These are phyloP conservation scores for Porphyrio hochstetteri DNA, from an alignment of 2,113 vertebrate species.

Conservation along the genomic window DNA sequence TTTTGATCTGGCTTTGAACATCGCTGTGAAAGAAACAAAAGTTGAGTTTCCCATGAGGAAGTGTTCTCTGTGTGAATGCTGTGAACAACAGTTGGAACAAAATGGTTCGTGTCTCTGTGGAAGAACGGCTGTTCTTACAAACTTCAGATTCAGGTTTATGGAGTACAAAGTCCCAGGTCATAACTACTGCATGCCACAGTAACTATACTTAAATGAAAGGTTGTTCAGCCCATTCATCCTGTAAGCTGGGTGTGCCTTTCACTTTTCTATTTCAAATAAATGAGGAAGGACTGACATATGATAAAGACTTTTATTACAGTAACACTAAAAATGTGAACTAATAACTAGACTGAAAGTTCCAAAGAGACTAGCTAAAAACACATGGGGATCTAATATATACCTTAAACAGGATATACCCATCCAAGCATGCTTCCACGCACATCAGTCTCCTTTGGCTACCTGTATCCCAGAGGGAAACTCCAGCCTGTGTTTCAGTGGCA, in stretches of 20 bases:
- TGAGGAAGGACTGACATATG: background rate
- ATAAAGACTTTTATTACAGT: background rate
- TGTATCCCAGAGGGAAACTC: background rate
- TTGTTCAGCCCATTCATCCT: background rate
- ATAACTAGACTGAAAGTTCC: background rate
- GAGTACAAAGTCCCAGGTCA: background rate
- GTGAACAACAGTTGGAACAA: background rate
- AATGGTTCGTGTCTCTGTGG: background rate
- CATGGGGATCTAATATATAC: background rate
- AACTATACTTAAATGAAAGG: background rate
- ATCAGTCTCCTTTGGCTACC: background rate
- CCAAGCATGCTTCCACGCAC: rapidly evolving
- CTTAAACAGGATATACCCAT: background rate
- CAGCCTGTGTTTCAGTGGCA: background rate
- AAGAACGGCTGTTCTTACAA: background rate
- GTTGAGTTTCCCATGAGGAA: background rate
- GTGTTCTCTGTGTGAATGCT: background rate
- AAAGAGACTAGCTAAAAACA: background rate
- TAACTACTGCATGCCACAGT: background rate
- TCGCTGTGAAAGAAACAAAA: background rate
- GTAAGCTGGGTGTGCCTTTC: background rate
- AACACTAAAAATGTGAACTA: background rate
- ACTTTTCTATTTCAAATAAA: background rate
- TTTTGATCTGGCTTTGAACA: conserved; percentile 1
- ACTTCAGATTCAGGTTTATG: background rate